Conservation (phyloP, 2,797 vertebrate species). For the Callimico goeldii region DNA sequence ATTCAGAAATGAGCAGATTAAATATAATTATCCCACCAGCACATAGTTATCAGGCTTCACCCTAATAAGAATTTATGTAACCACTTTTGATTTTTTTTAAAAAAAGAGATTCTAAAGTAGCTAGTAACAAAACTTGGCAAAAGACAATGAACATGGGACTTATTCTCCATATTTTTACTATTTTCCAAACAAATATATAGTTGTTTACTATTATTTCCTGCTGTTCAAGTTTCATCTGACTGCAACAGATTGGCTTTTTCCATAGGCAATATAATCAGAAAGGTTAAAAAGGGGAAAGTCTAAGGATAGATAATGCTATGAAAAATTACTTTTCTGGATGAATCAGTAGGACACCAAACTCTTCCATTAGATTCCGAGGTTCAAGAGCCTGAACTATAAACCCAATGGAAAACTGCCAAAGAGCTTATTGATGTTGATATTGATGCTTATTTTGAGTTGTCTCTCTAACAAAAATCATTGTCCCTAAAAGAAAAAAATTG, state of each 20-base stretch:
- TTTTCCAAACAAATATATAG: conserved; percentile 24
- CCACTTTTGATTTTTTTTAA: not conserved
- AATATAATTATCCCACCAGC: conserved; percentile 65
- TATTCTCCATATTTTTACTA: not conserved
- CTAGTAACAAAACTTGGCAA: conserved; percentile 21
- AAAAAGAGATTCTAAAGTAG: conserved; percentile 6
- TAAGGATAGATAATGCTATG: not conserved
- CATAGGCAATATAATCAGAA: conserved; percentile 6
- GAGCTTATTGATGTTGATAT: not conserved
- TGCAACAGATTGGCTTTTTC: not conserved
- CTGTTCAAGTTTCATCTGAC: not conserved
- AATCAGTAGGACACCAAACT: not conserved
- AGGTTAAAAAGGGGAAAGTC: not conserved
- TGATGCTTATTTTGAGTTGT: not conserved
- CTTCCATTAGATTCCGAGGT: not conserved
- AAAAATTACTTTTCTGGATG: conserved; percentile 36
- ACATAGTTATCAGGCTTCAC: not conserved
- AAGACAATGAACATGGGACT: not conserved
- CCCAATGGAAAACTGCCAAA: not conserved
- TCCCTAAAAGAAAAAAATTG: conserved; percentile 19
- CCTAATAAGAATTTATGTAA: conserved; percentile 43
- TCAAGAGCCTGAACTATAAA: conserved; percentile 3
- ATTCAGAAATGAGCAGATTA: conserved; percentile 64
- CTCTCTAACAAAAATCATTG: conserved; percentile 47
- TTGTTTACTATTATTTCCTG: conserved; percentile 24